Percentiles rank a stretch among this genome's conserved stretches.
Conservation (phyloP, 64 coral and sea anemone genomes). For the Montipora capricornis region DNA sequence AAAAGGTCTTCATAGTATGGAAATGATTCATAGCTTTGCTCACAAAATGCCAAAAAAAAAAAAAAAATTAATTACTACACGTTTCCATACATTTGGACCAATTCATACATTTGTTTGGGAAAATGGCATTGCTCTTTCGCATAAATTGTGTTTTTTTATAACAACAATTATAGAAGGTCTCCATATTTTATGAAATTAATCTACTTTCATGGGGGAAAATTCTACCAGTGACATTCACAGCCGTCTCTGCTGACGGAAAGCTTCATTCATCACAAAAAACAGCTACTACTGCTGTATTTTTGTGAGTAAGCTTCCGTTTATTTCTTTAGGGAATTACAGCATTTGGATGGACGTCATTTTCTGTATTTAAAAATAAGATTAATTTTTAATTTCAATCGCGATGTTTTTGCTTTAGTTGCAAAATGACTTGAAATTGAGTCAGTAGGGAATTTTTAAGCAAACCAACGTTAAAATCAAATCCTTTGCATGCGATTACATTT, state of each 20-base stretch:
- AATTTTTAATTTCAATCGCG: neutral
- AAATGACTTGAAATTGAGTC: neutral
- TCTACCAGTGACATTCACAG: neutral
- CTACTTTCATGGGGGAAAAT: neutral
- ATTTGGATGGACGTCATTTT: neutral
- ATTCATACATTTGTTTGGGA: neutral
- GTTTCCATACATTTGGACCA: neutral
- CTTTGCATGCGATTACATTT: neutral
- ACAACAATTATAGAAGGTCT: slow-evolving; percentile 18
- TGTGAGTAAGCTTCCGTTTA: neutral
- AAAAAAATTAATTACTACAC: neutral
- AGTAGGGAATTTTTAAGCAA: too few relatives aligned
- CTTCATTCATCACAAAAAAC: neutral
- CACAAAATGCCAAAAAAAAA: too few relatives aligned
- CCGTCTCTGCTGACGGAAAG: neutral
- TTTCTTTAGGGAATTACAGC: neutral
- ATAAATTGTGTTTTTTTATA: slow-evolving; percentile 24
- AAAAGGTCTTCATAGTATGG: neutral
- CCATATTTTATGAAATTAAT: neutral
- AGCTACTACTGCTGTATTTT: neutral
- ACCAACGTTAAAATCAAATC: too few relatives aligned
- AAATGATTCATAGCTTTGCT: neutral
- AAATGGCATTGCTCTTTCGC: neutral
- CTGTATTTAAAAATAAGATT: neutral
- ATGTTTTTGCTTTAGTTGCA: neutral